Percentiles rank a stretch among this genome's conserved stretches.
phyloP scores from a whole-genome alignment of 2,797 vertebrate genomes.

The Rhyacichthys aspro region DNA sequence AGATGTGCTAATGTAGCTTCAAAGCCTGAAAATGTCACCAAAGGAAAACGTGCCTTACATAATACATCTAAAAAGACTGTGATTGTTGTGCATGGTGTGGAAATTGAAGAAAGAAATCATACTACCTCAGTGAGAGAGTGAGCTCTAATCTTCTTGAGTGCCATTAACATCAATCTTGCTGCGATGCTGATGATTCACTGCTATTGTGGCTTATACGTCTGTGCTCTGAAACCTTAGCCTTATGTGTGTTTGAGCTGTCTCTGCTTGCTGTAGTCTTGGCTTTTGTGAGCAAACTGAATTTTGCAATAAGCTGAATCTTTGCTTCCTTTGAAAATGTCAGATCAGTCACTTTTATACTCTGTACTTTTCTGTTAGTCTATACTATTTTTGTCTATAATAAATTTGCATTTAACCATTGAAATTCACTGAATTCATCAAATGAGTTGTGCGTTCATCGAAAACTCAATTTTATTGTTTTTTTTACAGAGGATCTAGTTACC shows the following conservation, averaged over 20 bases:
- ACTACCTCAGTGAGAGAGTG: slow-evolving; percentile 58
- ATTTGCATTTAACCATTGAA: neutral
- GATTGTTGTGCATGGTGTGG: slow-evolving; percentile 65
- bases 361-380: too few species aligned
- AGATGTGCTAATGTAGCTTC: neutral
- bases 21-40: slow-evolving; percentile 15
- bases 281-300: slow-evolving; percentile 19
- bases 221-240: slow-evolving; percentile 41
- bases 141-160: slow-evolving; percentile 39
- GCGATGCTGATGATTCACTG: slow-evolving; percentile 50
- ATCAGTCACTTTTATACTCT: neutral
- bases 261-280: slow-evolving; percentile 43
- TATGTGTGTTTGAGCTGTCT: slow-evolving; percentile 29
- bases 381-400: too few species aligned
- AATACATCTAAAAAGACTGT: slow-evolving; percentile 29
- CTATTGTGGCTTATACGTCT: slow-evolving; percentile 36
- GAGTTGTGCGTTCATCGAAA: too few species aligned
- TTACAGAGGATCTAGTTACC: slow-evolving; percentile 90
- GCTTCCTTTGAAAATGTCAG: slow-evolving; percentile 9
- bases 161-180: slow-evolving; percentile 58
- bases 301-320: slow-evolving; percentile 4
- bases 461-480: slow-evolving; percentile 20
- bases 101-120: slow-evolving; percentile 46
- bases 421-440: too few species aligned
- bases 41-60: neutral